Percentiles rank a stretch among this genome's conserved stretches.
phyloP scores from a whole-genome alignment of 2,888 invertebrate species.

The Drosophila emarginata region DNA sequence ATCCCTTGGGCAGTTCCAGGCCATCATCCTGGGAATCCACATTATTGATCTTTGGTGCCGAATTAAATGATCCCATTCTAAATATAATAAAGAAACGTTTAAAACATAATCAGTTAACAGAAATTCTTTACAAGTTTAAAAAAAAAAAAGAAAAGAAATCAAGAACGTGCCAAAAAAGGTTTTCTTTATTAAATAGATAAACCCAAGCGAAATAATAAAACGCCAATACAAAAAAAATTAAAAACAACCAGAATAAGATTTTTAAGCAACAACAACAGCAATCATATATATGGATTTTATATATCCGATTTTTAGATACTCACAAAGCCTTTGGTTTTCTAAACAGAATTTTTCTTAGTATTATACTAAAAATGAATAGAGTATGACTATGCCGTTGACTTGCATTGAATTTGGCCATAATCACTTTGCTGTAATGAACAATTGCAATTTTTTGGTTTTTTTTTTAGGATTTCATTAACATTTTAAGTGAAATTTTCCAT shows the following conservation, averaged over 20 bases:
- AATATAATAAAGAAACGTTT: neutral
- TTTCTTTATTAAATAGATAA: neutral
- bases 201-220: neutral
- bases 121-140: neutral
- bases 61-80: slow-evolving; percentile 90
- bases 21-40: slow-evolving; percentile 86
- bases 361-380: slow-evolving; percentile 71
- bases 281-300: slow-evolving; percentile 2
- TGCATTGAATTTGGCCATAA: slow-evolving; percentile 47
- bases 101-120: neutral
- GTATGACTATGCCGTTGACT: slow-evolving; percentile 71
- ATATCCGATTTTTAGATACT: slow-evolving; percentile 58
- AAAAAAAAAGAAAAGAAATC: neutral
- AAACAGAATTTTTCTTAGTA: slow-evolving; percentile 77
- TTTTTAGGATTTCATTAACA: neutral
- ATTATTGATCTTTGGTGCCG: slow-evolving; percentile 86
- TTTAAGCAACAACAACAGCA: slow-evolving; percentile 35
- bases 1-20: slow-evolving; percentile 83
- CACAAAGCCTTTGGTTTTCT: slow-evolving; percentile 74
- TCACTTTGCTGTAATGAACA: slow-evolving; percentile 59
- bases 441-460: slow-evolving; percentile 13
- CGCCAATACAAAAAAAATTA: slow-evolving; percentile 13
- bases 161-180: neutral
- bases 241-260: slow-evolving; percentile 12
- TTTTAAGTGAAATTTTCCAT: neutral